phyloP scores from a whole-genome alignment of 2,113 vertebrate genomes.

The Alethe diademata region DNA sequence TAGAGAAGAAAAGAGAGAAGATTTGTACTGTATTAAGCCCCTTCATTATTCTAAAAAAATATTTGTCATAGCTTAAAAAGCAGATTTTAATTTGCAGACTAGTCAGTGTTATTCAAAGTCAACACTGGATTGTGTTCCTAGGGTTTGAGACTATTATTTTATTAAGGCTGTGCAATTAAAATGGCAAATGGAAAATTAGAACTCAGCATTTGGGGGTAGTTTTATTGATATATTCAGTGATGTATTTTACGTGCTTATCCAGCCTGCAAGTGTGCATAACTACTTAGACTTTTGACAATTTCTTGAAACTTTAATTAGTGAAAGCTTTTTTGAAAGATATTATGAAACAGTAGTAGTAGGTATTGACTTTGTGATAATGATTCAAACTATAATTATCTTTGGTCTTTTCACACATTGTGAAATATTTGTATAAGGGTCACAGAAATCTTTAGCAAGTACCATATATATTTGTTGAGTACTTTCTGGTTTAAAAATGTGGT shows the following conservation, averaged over 20 bases:
- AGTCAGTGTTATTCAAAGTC: background rate
- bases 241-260: background rate
- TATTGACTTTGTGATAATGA: background rate
- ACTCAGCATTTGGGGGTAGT: background rate
- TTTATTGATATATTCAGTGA: background rate
- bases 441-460: background rate
- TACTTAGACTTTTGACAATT: background rate
- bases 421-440: background rate
- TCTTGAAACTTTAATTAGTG: background rate
- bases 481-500: background rate
- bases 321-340: background rate
- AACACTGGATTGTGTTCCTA: background rate
- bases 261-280: background rate
- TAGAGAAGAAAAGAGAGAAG: background rate
- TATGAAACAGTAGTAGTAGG: background rate
- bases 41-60: conserved; percentile 24
- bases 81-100: conserved; percentile 29
- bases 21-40: background rate
- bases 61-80: conserved; percentile 27
- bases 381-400: background rate
- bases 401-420: background rate
- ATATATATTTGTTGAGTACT: background rate
- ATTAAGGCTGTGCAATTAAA: conserved; percentile 29
- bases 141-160: conserved; percentile 11
- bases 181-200: conserved; percentile 29